Base-by-base conservation (phyloP, 2,888 invertebrate species). In the Ectemnius continuus region DNA sequence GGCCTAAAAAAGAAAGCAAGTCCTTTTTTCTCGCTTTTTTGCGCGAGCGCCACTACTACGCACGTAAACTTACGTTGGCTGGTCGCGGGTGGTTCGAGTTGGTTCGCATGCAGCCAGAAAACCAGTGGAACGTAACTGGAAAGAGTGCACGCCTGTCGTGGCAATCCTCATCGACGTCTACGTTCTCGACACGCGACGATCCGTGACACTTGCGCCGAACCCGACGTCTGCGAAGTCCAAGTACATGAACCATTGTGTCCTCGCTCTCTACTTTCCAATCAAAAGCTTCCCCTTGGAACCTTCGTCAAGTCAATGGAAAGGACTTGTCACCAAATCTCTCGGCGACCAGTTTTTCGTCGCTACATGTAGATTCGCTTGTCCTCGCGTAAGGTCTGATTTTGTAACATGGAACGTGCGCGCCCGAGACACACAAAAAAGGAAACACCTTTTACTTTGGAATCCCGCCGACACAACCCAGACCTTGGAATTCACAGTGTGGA, bases 91-190 rank as follows among this genome's bases (percentile, higher is more conserved):
- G 13, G 61, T 70, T 75, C 6, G 67, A 14, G 16, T 6, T 36
- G 36, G 36, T 52, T 16, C 46, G 71, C 13, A 70, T 45, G 59
- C 61, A 73, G 28, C 52, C 47, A 20, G 74, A 57, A 14, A 80
- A n/a, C 78, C 80, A 72, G 36, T 47, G 74, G 69, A 68, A 70
- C 60, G 67, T 66, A 28, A 61, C 70, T 61, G 70, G 62, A 67
- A 67, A 48, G 82, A 80, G 80, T 67, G 16, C 68, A 28, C 8
- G n/a, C 26, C 56, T 46, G 28, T 28, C n/a, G 18, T 2, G 16
- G 48, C 45, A 52, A 63, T 52, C 16, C 52, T 52, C 52, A 5
- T 52, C 52, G n/a, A 14, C 52, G 16, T 16, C 16, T 5, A 11
- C 36, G 36, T 36, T 52, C 52, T n/a, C 16, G 6, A 16, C 14